phyloP scores from a whole-genome alignment of 2,888 invertebrate species.

The Venusia cambrica region DNA sequence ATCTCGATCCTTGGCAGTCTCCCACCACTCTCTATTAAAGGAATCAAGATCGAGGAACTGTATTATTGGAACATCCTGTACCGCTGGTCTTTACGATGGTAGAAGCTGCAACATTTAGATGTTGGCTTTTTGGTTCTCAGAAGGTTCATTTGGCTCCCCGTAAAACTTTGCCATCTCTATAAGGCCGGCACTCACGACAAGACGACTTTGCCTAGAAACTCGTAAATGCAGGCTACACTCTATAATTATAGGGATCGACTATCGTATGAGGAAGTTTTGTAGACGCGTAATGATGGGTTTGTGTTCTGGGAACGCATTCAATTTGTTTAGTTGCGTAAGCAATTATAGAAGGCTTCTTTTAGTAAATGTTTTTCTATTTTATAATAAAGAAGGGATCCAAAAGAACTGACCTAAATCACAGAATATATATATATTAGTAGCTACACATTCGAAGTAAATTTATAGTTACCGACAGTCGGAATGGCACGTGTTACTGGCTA shows the following conservation, averaged over 20 bases:
- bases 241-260: constrained; percentile 60
- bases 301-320: constrained; percentile 27
- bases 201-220: constrained; percentile 55
- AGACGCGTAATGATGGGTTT: constrained; percentile 29
- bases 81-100: too few species aligned
- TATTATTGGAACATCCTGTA: constrained; percentile 8
- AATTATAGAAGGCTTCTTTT: constrained; percentile 14
- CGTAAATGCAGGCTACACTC: constrained; percentile 51
- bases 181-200: constrained; percentile 12
- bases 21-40: too few species aligned
- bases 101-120: background rate
- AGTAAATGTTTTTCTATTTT: constrained; percentile 1
- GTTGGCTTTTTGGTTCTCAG: constrained; percentile 52
- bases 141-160: constrained; percentile 53
- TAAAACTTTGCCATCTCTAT: constrained; percentile 36
- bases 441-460: too few species aligned
- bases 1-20: too few species aligned
- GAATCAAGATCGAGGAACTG: too few species aligned
- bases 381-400: too few species aligned
- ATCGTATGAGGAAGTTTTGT: constrained; percentile 47
- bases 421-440: too few species aligned
- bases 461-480: too few species aligned
- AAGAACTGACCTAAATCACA: too few species aligned
- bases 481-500: too few species aligned
- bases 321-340: constrained; percentile 27